Percentiles rank a stretch among this genome's conserved stretches.
phyloP scores from a whole-genome alignment of 2,113 vertebrate species.

The Mus spicilegus region DNA sequence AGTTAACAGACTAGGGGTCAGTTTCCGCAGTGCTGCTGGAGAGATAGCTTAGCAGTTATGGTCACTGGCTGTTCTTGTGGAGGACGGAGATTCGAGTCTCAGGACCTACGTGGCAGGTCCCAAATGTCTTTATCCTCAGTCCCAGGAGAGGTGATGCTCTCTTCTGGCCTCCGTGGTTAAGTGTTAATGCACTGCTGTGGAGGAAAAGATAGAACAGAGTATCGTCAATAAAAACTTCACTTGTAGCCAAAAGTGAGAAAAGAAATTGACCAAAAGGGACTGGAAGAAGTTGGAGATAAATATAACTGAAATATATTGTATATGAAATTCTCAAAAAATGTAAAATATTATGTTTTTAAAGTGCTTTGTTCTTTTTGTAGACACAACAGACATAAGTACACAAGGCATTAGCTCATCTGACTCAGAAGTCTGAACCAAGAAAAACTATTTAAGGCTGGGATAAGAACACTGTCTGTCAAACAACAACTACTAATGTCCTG shows the following conservation, averaged over 20 bases:
- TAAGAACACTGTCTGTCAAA: neutral
- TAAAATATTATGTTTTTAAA: neutral
- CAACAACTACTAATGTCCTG: conserved; percentile 16
- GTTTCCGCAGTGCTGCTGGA: neutral
- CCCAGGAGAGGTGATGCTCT: neutral
- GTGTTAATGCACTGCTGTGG: neutral
- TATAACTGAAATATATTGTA: neutral
- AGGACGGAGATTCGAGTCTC: no score
- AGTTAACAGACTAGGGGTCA: neutral
- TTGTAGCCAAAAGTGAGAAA: neutral
- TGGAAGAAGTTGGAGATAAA: neutral
- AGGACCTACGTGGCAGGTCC: neutral
- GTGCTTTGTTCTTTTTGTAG: neutral
- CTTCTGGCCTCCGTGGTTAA: neutral
- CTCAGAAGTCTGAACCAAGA: conserved; percentile 7
- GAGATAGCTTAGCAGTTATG: neutral
- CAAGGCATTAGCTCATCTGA: neutral
- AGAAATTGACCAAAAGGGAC: neutral
- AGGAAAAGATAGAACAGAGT: neutral
- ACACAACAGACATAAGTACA: neutral
- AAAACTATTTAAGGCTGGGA: neutral
- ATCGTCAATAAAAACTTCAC: neutral
- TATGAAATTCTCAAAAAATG: neutral
- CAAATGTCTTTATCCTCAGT: neutral
- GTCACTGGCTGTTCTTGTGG: neutral